Base-by-base conservation (phyloP, 2,113 vertebrate genomes). In the Hydropotes inermis region DNA sequence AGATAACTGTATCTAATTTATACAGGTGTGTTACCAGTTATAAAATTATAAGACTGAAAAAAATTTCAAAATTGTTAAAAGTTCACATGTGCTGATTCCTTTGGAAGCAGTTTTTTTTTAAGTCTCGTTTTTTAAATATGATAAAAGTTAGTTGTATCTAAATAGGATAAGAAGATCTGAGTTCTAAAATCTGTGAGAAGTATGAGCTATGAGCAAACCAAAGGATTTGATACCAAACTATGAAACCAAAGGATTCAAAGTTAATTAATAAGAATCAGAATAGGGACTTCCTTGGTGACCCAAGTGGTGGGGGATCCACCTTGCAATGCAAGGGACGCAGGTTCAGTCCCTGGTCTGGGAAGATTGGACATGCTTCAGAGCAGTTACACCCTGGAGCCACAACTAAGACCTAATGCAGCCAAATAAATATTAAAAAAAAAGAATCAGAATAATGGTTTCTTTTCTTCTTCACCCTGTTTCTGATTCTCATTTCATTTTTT, bases 401-500 rank as follows among this genome's bases (percentile, higher is more conserved):
- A 74, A 25, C 36, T 74, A 39, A 74, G n/a, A 74, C 67, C 19
- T 74, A 39, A 74, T 13, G 36, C 67, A 39, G 36, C 67, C 10
- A 23, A 70, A 39, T 61, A 30, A 15, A 15, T 54, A 54, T 17
- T 19, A 4, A 30, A 60, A 67, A 36, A 12, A 12, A 70, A 83
- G 50, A 97, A 60, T 61, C 84, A 96, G 89, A 95, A 89, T 92
- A 96, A 58, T 54, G 87, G 23, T 98, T 98, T 97, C 88, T 87
- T 82, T 94, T 94, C 74, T 96, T 50, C 28, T 97, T 39, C 84
- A 13, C 0, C 47, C 58, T 96, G 61, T 96, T 11, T 94, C 84
- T 98, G 95, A 96, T 92, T 96, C 60, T 98, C 58, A 76, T 96
- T 92, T 92, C 54, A 45, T 97, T 90, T 96, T 96, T 96, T 96